phyloP scores from a whole-genome alignment of 2,888 invertebrate species.

The Adelphocoris suturalis region DNA sequence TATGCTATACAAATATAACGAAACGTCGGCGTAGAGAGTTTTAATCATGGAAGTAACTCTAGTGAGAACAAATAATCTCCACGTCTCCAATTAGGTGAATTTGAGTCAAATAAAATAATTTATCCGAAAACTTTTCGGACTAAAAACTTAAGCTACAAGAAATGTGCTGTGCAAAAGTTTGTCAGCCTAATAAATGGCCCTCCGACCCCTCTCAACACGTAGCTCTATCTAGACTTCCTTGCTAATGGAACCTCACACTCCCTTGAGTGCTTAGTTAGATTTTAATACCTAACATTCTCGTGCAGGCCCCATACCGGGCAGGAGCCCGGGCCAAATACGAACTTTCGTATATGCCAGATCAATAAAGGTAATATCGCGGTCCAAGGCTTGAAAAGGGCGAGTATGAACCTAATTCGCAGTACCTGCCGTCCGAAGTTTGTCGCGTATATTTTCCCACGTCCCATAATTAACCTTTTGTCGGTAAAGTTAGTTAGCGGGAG shows the following conservation, averaged over 20 bases:
- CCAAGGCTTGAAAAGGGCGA: neutral
- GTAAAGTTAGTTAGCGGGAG: neutral
- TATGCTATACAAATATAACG: too few relatives aligned
- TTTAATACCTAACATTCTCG: neutral
- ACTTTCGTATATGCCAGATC: neutral
- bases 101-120: too few relatives aligned
- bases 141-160: too few relatives aligned
- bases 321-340: neutral
- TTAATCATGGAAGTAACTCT: too few relatives aligned
- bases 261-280: constrained; percentile 11
- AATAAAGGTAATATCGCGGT: neutral
- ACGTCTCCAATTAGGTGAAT: too few relatives aligned
- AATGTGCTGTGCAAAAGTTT: too few relatives aligned
- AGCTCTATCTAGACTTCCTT: too few relatives aligned
- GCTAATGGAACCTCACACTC: neutral
- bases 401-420: neutral
- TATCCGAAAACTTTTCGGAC: too few relatives aligned
- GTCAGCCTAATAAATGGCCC: too few relatives aligned
- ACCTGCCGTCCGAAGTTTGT: neutral
- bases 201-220: too few relatives aligned
- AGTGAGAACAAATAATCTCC: too few relatives aligned
- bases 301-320: neutral
- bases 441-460: neutral
- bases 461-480: constrained; percentile 11
- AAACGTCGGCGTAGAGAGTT: too few relatives aligned